These are phyloP conservation scores for Actinia tenebrosa DNA, from an alignment of 64 coral and sea anemone species.

Conservation along the genomic window DNA sequence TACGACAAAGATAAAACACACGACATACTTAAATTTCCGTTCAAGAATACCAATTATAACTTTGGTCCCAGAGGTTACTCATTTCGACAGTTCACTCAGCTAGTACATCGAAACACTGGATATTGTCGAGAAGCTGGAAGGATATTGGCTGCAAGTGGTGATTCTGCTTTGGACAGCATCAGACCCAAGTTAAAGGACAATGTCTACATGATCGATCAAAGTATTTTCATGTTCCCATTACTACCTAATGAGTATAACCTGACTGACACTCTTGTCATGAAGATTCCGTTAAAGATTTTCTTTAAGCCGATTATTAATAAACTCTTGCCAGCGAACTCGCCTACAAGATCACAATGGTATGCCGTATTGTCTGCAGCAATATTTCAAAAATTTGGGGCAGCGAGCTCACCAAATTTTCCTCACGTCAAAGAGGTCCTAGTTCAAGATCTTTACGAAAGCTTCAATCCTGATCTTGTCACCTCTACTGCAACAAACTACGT, in stretches of 20 bases:
- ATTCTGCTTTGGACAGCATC: conserved; percentile 22
- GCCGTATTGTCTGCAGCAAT: conserved; percentile 17
- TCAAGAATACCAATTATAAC: conserved; percentile 9
- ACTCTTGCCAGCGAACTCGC: conserved; percentile 4
- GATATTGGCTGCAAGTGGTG: conserved; percentile 31
- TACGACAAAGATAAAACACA: conserved; percentile 33
- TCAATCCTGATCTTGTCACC: conserved; percentile 52
- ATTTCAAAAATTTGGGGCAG: conserved; percentile 47
- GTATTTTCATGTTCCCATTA: conserved; percentile 41
- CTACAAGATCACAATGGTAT: conserved; percentile 8
- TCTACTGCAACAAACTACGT: conserved; percentile 43
- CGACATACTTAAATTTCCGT: conserved; percentile 18
- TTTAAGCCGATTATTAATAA: conserved; percentile 42
- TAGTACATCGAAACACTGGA: neutral
- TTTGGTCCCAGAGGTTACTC: neutral
- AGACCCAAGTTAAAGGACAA: conserved; percentile 27
- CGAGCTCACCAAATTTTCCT: conserved; percentile 28
- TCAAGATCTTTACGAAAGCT: conserved; percentile 32
- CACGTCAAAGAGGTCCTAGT: neutral
- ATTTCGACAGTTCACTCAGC: conserved; percentile 29
- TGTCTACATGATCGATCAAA: conserved; percentile 18
- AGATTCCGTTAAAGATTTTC: conserved; percentile 25
- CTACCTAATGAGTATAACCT: neutral
- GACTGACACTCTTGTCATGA: neutral
- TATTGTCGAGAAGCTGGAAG: conserved; percentile 23